Evolutionary conservation across 2,113 vertebrate genomes (phyloP).

Genomic region (Anoura caudifer): DNA sequence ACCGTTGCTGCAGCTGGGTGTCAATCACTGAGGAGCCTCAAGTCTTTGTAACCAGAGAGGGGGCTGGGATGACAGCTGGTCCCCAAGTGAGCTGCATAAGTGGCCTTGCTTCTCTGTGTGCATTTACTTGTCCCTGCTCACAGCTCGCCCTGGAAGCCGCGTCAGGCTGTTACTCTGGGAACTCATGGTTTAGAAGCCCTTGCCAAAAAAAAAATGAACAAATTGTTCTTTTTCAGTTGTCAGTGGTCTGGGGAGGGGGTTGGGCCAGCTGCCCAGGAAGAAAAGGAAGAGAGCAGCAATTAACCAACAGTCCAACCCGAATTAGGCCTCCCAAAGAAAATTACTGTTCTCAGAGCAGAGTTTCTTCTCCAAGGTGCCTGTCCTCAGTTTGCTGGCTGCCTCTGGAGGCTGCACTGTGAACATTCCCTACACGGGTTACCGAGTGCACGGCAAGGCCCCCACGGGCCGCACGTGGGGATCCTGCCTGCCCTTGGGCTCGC

Average conservation of each 20-base stretch:
- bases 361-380: constrained; percentile 42
- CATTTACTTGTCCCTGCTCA: not conserved
- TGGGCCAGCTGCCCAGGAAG: constrained; percentile 47
- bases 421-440: not conserved
- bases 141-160: not conserved
- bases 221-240: not conserved
- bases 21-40: not conserved
- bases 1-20: not conserved
- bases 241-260: not conserved
- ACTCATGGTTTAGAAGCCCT: not conserved
- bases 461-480: fast-evolving
- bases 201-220: not conserved
- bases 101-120: not conserved
- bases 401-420: not conserved
- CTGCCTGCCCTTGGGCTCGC: too few relatives aligned
- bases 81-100: not conserved
- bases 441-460: too few relatives aligned
- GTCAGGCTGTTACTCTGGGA: not conserved
- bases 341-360: constrained; percentile 64
- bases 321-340: constrained; percentile 64
- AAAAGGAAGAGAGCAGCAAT: constrained; percentile 53
- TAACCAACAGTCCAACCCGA: constrained; percentile 54
- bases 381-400: constrained; percentile 21
- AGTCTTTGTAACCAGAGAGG: not conserved
- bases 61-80: not conserved